Base-by-base conservation (phyloP, 2,113 vertebrate genomes). In the Platysteira castanea region DNA sequence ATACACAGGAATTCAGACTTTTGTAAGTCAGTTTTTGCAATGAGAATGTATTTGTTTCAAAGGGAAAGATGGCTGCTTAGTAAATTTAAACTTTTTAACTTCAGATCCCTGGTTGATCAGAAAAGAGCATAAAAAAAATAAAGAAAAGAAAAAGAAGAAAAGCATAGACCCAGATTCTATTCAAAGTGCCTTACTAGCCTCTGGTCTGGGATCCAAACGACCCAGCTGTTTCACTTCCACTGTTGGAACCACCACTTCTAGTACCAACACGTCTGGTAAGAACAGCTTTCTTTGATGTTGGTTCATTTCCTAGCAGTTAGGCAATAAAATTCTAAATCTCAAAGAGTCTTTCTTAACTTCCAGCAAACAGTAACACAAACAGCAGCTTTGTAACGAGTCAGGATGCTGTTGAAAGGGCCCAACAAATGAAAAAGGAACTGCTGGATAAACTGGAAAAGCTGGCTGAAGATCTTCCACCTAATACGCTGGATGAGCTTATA, bases 141-240 rank as follows among this genome's bases (percentile, higher is more conserved):
- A 99, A 95, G 98, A 99, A 41, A 99, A 99, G 97, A 99, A 99
- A 84, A 99, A 98, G 95, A 99, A 98, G 97, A 99, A 97, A 98
- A 99, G 98, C 41, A 99, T 99, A 77, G 99, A 99, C 94, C 99
- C 99, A 24, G 99, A 99, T 97, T 99, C 99, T 44, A 99, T 99
- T 98, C 99, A 99, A 98, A 99, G 99, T 99, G 99, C 99, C 99
- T 99, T 99, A 99, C 97, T 99, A 98, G 99, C 99, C 60, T 99
- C 99, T 59, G 99, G 99, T 84, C 98, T 99, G 17, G 99, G 99
- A 92, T 99, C 99, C 74, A 99, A 98, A 93, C 98, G 99, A 59
- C 99, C 99, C 15, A 98, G 98, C 85, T 99, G 99, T 92, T 99
- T 99, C 26, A 98, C 99, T 76, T 97, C 99, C 9, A 94, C 99